Conservation (phyloP, 2,797 vertebrate species). For the Rhinophrynus dorsalis region DNA sequence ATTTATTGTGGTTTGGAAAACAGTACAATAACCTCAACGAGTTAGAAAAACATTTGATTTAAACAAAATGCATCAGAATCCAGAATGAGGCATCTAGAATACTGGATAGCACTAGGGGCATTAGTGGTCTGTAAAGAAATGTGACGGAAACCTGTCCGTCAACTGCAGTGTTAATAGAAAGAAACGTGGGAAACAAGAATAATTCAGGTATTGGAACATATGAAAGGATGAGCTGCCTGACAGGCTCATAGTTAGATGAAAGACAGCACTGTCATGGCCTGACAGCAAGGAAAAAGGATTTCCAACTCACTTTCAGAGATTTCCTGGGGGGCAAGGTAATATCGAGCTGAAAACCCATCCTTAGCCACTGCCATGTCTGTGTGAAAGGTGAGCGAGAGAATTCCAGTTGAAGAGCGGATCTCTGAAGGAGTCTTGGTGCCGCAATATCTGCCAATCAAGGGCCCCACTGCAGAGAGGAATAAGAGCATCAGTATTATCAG, state of each 20-base stretch:
- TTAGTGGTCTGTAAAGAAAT: not conserved
- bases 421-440: slow-evolving; percentile 89
- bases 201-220: slow-evolving; percentile 9
- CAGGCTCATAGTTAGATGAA: slow-evolving; percentile 22
- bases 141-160: not conserved
- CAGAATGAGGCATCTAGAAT: not conserved
- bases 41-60: slow-evolving; percentile 12
- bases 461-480: slow-evolving; percentile 76
- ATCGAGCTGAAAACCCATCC: slow-evolving; percentile 90
- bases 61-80: slow-evolving; percentile 26
- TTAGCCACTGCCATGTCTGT: slow-evolving; percentile 97
- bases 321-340: slow-evolving; percentile 88
- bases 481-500: slow-evolving; percentile 31
- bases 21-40: not conserved
- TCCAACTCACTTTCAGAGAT: slow-evolving; percentile 84
- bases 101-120: not conserved
- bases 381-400: slow-evolving; percentile 94
- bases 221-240: slow-evolving; percentile 14
- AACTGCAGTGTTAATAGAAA: not conserved
- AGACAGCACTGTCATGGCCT: slow-evolving; percentile 7
- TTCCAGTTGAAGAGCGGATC: slow-evolving; percentile 89
- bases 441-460: slow-evolving; percentile 95
- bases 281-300: not conserved
- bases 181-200: not conserved
- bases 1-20: slow-evolving; percentile 12